These are phyloP conservation scores for Amniataba percoides DNA, from an alignment of 2,797 vertebrate genomes.

Conservation along the genomic window DNA sequence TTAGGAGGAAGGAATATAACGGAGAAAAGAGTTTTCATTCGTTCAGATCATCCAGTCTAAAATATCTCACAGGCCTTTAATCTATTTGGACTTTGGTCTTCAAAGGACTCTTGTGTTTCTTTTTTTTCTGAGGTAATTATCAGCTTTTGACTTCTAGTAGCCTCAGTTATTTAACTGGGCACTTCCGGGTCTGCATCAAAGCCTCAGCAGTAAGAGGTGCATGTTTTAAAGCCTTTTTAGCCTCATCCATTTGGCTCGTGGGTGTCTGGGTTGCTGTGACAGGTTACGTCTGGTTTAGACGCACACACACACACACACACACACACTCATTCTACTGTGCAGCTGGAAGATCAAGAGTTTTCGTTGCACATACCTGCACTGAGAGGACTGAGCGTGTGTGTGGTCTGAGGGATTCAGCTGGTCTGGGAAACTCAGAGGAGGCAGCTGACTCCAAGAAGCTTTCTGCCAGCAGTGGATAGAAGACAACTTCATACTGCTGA, in stretches of 20 bases:
- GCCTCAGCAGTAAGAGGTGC: conserved; percentile 42
- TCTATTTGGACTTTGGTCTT: conserved; percentile 23
- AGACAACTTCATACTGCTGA: conserved; percentile 25
- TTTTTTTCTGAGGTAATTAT: conserved; percentile 29
- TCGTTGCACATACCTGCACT: conserved; percentile 61
- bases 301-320: conserved; percentile 24
- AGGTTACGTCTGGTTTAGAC: conserved; percentile 55
- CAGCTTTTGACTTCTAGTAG: conserved; percentile 13
- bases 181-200: conserved; percentile 56
- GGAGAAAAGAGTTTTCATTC: conserved; percentile 13
- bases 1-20: conserved; percentile 17
- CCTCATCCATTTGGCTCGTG: conserved; percentile 60
- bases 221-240: conserved; percentile 69
- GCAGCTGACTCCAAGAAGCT: conserved; percentile 51
- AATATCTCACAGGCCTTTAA: conserved; percentile 13
- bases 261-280: conserved; percentile 60
- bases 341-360: conserved; percentile 67
- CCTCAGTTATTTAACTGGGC: conserved; percentile 49
- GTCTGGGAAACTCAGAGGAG: conserved; percentile 58
- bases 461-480: conserved; percentile 31
- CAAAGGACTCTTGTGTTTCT: background rate
- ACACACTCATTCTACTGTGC: conserved; percentile 29
- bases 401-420: conserved; percentile 67
- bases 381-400: conserved; percentile 64
- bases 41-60: conserved; percentile 6